A percentile compares a stretch with the other conserved stretches of the same genome.
phyloP scores from a whole-genome alignment of 2,888 invertebrate species.

The Automeris io region DNA sequence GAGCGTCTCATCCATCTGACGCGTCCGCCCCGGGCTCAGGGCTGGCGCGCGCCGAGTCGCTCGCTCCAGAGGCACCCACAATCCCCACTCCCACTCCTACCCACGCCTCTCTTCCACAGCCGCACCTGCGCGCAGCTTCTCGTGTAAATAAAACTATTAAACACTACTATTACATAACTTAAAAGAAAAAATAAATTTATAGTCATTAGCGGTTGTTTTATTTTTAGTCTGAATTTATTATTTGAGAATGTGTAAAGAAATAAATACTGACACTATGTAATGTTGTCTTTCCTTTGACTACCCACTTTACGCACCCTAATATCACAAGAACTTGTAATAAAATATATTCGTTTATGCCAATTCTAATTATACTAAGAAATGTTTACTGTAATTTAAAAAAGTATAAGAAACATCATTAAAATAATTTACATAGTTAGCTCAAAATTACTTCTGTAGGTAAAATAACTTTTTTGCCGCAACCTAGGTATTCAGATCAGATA shows the following conservation, averaged over 20 bases:
- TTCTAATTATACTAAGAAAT: neutral
- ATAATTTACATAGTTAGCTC: no score
- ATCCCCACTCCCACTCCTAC: neutral
- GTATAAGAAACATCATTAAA: no score
- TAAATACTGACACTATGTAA: constrained; percentile 43
- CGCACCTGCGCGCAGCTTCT: constrained; percentile 13
- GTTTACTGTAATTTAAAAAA: neutral
- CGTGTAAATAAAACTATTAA: constrained; percentile 55
- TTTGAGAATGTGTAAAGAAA: constrained; percentile 42
- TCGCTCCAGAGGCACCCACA: constrained; percentile 9
- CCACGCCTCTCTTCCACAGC: constrained; percentile 11
- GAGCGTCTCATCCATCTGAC: constrained; percentile 68
- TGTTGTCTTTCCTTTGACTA: constrained; percentile 22
- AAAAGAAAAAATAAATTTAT: constrained; percentile 52
- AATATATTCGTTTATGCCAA: no score
- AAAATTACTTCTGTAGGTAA: no score
- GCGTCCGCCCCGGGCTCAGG: constrained; percentile 68
- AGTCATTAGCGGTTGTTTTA: constrained; percentile 61
- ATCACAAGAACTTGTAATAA: no score
- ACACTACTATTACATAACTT: constrained; percentile 31
- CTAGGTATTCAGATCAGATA: no score
- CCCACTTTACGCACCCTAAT: neutral
- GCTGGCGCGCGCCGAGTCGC: constrained; percentile 42
- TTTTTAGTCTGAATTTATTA: constrained; percentile 42
- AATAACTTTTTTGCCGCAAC: no score